Base-by-base conservation (phyloP, 1,140 invertebrate genomes). In the Anastrepha obliqua region DNA sequence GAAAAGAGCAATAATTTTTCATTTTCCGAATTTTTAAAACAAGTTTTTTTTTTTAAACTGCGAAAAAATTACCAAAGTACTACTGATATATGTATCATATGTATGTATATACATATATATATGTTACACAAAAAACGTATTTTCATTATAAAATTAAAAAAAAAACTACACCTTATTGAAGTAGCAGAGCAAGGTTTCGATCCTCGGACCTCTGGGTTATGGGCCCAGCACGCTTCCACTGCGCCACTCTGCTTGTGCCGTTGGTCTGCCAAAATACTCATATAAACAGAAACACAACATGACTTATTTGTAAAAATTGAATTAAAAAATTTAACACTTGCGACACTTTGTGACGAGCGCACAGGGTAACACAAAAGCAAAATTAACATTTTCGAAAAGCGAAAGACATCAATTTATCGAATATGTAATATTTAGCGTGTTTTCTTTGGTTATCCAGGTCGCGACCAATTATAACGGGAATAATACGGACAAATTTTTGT, bases 161-260 rank as follows among this genome's bases (percentile, higher is more conserved):
- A 29, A 6, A 47, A 74, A 74, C 13, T 17, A 4, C 51, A 47
- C 13, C 2, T 42, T 55, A 11, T 55, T 55, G 51, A 55, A 55
- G 15, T 97, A 97, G 96, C 96, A 97, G 96, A 97, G 95, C 96
- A 96, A 97, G 96, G 96, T 97, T 97, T 97, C 97, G 97, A 97
- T 97, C 97, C 96, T 97, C 97, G 96, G 97, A 98, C 97, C 97
- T 98, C 97, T 98, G 97, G 97, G 97, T 98, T 98, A 98, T 98
- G 97, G 97, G 97, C 97, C 97, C 97, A 98, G 97, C 97, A 97
- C 97, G 97, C 97, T 98, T 97, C 97, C 97, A 97, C 97, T 98
- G 97, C 97, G 97, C 97, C 97, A 98, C 97, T 97, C 97, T 98
- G 97, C 96, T 96, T 78, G 39, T 4, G 0, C 0, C 1, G 0